Base-by-base conservation (phyloP, 2,888 invertebrate genomes). In the Morpho deidamia region DNA sequence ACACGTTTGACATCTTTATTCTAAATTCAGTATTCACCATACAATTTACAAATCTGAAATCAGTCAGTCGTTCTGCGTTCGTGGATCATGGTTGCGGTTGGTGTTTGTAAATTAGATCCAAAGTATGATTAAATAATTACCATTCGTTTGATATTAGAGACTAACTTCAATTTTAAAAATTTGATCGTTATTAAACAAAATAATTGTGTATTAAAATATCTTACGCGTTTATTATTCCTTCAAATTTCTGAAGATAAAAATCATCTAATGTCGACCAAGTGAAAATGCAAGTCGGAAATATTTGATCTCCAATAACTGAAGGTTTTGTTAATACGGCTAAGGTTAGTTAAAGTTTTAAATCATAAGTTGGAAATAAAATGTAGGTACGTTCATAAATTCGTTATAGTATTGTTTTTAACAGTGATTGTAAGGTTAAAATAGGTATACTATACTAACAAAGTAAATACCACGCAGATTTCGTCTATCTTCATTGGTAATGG, bases 201-300 rank as follows among this genome's bases (percentile, higher is more conserved):
- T n/a, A n/a, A n/a, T 23, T 23, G 5, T 23, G 5, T 23, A 23
- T 23, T 23, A 23, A 23, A 23, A 23, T 23, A 2, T 23, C 0
- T 23, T 5, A 3, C 23, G 5, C 23, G 23, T 1, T 23, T 1
- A 23, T 41, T 4, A 9, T 12, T 44, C 1, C 3, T 34, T 44
- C 8, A 10, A 7, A 7, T 12, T 14, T 10, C 7, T 37, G n/a
- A 10, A 14, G 12, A 37, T 44, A 33, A 11, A 43, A 34, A 12
- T 12, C 32, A 33, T 12, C 41, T 47, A 46, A 42, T 35, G 23
- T 23, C 23, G 23, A 23, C 11, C 12, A 39, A 12, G 54, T 41
- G 54, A 54, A 54, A 44, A 54, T 54, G 50, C 54, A 40, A 39
- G 9, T 11, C 12, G 49, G 44, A 54, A 44, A 44, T 8, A 23